phyloP scores from a whole-genome alignment of 2,888 invertebrate species.

The Scaptomyza polygonia region DNA sequence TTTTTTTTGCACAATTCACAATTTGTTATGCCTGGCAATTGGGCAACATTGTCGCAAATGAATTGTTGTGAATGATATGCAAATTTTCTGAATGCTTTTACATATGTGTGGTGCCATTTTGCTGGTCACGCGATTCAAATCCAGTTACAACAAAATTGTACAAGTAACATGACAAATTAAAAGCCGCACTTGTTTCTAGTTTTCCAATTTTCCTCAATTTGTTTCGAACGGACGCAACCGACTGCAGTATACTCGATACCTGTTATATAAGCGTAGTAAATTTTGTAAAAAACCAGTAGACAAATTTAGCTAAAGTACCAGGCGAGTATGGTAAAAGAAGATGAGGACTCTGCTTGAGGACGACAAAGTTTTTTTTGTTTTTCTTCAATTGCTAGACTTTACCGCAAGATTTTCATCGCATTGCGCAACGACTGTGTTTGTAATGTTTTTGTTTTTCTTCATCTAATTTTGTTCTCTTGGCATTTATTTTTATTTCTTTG shows the following conservation, averaged over 20 bases:
- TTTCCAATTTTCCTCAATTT: slow-evolving; percentile 11
- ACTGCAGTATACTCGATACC: too few relatives aligned
- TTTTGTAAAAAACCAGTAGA: too few relatives aligned
- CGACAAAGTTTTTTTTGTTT: too few relatives aligned
- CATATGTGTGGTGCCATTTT: slow-evolving; percentile 22
- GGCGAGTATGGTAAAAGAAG: too few relatives aligned
- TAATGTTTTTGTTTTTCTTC: slow-evolving; percentile 62
- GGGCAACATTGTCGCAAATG: slow-evolving; percentile 55
- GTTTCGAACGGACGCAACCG: neutral
- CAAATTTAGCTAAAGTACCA: too few relatives aligned
- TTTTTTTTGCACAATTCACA: slow-evolving; percentile 16
- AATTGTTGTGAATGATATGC: slow-evolving; percentile 56
- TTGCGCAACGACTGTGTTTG: slow-evolving; percentile 59
- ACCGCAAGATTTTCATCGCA: slow-evolving; percentile 29
- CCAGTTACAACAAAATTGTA: neutral
- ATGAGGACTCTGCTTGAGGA: too few relatives aligned
- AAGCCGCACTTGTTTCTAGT: slow-evolving; percentile 17
- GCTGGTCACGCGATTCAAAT: slow-evolving; percentile 24
- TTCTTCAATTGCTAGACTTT: too few relatives aligned
- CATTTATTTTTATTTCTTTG: slow-evolving; percentile 10
- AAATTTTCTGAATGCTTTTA: slow-evolving; percentile 15
- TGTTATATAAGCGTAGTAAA: too few relatives aligned
- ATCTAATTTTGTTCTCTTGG: slow-evolving; percentile 38
- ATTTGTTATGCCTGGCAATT: slow-evolving; percentile 53
- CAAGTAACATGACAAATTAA: slow-evolving; percentile 14